These are phyloP conservation scores for Chitala chitala DNA, from an alignment of 2,113 vertebrate species.

Conservation along the genomic window DNA sequence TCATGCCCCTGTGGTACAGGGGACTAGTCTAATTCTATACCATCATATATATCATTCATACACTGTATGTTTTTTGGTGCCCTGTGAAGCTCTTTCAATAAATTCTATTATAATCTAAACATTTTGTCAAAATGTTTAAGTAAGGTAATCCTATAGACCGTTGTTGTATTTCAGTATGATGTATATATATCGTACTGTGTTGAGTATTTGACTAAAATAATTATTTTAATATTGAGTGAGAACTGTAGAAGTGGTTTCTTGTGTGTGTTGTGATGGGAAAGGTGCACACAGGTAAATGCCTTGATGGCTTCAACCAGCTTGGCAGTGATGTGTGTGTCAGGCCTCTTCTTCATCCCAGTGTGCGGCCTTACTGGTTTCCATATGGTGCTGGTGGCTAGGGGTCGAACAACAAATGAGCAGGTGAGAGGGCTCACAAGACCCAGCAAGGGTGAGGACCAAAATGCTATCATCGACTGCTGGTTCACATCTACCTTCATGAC, in stretches of 20 bases:
- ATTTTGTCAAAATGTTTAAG: no score
- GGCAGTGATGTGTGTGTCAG: conserved; percentile 87
- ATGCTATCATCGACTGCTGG: not conserved
- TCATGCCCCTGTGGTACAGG: not conserved
- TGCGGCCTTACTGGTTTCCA: conserved; percentile 92
- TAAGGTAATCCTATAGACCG: no score
- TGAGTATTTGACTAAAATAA: no score
- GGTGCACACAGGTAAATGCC: conserved; percentile 40
- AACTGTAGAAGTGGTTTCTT: not conserved
- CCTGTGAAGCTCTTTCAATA: not conserved
- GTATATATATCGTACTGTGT: not conserved
- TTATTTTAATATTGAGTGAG: no score
- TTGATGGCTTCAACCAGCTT: conserved; percentile 71
- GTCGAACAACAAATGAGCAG: conserved; percentile 94
- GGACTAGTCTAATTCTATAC: not conserved
- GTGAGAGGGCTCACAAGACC: conserved; percentile 48
- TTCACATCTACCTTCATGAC: not conserved
- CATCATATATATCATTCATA: not conserved
- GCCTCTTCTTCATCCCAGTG: conserved; percentile 88
- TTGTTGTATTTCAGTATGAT: no score
- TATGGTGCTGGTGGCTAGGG: conserved; percentile 84
- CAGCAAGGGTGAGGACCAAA: not conserved
- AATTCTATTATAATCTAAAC: no score
- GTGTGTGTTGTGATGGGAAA: not conserved
- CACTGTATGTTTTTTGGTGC: not conserved